Base-by-base conservation (phyloP, 2,113 vertebrate species). In the Pao palembangensis region DNA sequence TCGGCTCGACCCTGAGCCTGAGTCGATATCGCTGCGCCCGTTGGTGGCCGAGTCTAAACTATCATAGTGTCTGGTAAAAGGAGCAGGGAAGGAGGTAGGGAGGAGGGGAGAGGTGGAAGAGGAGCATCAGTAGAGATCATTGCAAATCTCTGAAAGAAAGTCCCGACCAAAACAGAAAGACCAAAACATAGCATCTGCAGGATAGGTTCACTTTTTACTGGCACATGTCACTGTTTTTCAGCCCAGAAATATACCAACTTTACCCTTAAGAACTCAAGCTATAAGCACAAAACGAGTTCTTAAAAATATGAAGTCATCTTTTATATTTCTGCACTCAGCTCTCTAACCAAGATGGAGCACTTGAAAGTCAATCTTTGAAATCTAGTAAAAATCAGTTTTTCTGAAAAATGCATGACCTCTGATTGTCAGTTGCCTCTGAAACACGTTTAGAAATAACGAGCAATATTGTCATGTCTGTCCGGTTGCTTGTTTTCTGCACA, bases 21-120 rank as follows among this genome's bases (percentile, higher is more conserved):
- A 94, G 91, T 94, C 94, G 82, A 91, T 91, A 90, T 94, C 93
- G 70, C 94, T 93, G 91, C 88, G 93, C 67, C 93, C 93, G 76
- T 92, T 93, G 90, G 94, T 88, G 91, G 94, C 94, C 78, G 93
- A 94, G 81, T 97, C 94, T 92, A 95, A 91, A 76, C 95, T 97
- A 97, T 92, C 93, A 88, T 91, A 93, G 92, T 80, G 92, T 92
- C 93, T 93, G 92, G 89, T 57, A 78, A 42, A 75, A 90, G 91
- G 88, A 84, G 84, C 73, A 68, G 82, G 71, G 77, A 73, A 72
- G 79, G 68, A 79, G 78, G 83, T 70, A 41, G 65, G 64, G 79
- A 69, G 81, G 81, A 77, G 73, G 79, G 76, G 46, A 88, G 84
- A 87, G 71, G 78, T 73, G 48, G 86, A 78, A 91, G 88, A 93